Evolutionary conservation across 2,113 vertebrate species (phyloP).

Genomic region (Lota lota): DNA sequence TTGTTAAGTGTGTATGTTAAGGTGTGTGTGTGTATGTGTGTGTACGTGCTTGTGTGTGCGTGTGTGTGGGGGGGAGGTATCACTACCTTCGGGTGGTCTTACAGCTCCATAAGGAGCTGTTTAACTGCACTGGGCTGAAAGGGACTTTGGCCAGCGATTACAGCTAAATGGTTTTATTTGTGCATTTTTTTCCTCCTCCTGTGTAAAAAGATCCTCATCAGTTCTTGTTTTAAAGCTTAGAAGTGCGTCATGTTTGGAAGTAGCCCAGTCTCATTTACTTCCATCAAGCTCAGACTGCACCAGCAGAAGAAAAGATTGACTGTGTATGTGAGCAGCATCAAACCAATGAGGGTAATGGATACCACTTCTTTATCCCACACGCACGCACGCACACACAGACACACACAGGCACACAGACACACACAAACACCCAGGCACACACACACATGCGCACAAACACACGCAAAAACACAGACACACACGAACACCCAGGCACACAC

Average conservation of each 20-base stretch:
- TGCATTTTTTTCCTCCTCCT: too few relatives aligned
- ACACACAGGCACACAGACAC: background rate
- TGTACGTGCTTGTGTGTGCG: background rate
- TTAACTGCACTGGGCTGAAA: constrained; percentile 26
- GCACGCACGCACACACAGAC: too few relatives aligned
- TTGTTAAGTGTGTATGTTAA: background rate
- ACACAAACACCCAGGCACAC: too few relatives aligned
- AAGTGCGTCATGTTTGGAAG: constrained; percentile 10
- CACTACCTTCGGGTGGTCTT: constrained; percentile 2
- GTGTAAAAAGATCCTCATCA: constrained; percentile 9
- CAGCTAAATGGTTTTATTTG: constrained; percentile 5
- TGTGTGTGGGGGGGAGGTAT: background rate
- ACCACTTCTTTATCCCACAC: background rate
- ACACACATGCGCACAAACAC: too few relatives aligned
- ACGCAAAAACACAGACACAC: too few relatives aligned
- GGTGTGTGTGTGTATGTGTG: constrained; percentile 1
- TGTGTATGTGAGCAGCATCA: background rate
- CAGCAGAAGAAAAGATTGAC: background rate
- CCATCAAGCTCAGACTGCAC: background rate
- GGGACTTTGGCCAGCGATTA: constrained; percentile 21
- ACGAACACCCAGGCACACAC: too few relatives aligned
- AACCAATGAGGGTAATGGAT: constrained; percentile 1
- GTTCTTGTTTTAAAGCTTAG: constrained; percentile 6
- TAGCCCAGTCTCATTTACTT: background rate
- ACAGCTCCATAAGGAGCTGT: constrained; percentile 31